phyloP scores from a whole-genome alignment of 2,797 vertebrate species.

The Protosalanx chinensis region DNA sequence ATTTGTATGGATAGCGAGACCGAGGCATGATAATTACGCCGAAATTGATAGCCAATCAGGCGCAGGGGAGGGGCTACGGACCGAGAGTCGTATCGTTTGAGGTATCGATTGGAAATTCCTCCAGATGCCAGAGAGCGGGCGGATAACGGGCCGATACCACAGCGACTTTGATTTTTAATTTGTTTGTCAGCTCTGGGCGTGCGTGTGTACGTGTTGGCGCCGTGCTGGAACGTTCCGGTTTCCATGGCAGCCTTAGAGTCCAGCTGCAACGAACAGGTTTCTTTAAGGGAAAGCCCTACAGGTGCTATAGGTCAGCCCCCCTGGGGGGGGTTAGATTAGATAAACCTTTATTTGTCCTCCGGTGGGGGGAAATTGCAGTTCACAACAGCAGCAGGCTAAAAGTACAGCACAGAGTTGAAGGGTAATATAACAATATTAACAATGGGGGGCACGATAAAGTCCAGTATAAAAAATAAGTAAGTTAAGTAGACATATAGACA shows the following conservation, averaged over 20 bases:
- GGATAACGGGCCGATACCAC: no score
- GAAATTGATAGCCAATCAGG: background rate
- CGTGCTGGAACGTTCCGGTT: background rate
- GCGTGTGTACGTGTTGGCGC: background rate
- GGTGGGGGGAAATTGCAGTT: no score
- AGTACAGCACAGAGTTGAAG: conserved; percentile 1
- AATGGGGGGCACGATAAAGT: no score
- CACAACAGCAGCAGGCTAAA: conserved; percentile 2
- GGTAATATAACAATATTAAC: no score
- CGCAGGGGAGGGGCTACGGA: background rate
- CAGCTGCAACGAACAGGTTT: background rate
- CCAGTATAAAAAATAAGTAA: no score
- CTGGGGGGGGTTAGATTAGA: background rate
- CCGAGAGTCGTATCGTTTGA: background rate
- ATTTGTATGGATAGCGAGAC: background rate
- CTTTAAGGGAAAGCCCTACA: no score
- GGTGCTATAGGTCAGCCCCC: no score
- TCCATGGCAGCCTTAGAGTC: background rate
- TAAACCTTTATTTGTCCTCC: no score
- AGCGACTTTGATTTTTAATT: no score
- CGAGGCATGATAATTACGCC: background rate
- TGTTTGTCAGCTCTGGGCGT: background rate
- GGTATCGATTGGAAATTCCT: background rate
- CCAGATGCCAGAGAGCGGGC: background rate
- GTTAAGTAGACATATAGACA: no score